A percentile compares a stretch with the other conserved stretches of the same genome.
These are phyloP conservation scores for Narcine bancroftii DNA, from an alignment of 2,113 vertebrate genomes.

Conservation along the genomic window DNA sequence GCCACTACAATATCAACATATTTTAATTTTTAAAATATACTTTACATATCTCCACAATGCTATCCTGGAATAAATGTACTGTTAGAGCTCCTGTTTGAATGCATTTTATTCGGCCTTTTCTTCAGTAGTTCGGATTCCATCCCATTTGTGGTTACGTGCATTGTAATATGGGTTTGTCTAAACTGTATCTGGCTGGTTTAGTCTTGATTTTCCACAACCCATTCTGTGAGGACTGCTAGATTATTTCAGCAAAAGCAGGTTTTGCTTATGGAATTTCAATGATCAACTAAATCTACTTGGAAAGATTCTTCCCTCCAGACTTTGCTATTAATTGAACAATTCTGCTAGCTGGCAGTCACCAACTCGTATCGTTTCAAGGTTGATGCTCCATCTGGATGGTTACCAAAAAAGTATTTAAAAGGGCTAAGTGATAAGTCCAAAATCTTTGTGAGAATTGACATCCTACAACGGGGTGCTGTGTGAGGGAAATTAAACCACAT, in stretches of 20 bases:
- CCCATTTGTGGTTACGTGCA: neutral
- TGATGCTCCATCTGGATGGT: neutral
- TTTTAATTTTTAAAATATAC: too few species aligned
- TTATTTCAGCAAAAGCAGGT: neutral
- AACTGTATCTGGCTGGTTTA: neutral
- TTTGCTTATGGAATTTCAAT: neutral
- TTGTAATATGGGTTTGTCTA: neutral
- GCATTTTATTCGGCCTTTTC: neutral
- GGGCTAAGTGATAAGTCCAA: neutral
- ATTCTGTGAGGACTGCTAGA: neutral
- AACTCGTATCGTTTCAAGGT: neutral
- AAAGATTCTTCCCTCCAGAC: neutral
- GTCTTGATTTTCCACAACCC: neutral
- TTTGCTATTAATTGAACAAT: neutral
- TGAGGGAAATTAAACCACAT: neutral
- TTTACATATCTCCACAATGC: neutral
- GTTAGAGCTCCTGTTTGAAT: neutral
- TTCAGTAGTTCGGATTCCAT: neutral
- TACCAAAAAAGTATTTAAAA: neutral
- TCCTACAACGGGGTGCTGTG: neutral
- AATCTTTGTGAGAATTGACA: neutral
- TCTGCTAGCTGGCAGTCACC: neutral
- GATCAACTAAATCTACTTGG: conserved; percentile 11
- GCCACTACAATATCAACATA: too few species aligned
- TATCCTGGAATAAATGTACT: neutral